Conservation (phyloP, 2,113 vertebrate species). For the Tinamus guttatus region DNA sequence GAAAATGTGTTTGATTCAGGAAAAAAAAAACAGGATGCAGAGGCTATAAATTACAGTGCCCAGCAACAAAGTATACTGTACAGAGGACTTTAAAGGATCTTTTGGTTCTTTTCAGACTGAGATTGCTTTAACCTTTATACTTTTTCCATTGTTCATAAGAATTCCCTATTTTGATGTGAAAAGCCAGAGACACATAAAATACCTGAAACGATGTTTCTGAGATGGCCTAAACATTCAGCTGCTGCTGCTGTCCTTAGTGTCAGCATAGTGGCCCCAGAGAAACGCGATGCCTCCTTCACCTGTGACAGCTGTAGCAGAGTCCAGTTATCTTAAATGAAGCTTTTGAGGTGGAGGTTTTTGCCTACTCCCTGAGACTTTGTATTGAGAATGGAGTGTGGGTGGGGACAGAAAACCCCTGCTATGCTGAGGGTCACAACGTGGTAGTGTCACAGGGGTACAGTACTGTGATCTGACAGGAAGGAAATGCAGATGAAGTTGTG, state of each 20-base stretch:
- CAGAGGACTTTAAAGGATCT: background rate
- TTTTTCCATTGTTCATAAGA: background rate
- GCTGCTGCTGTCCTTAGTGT: background rate
- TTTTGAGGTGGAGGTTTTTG: background rate
- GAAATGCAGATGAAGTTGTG: background rate
- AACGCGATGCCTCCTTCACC: background rate
- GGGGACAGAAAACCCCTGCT: background rate
- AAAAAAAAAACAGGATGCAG: background rate
- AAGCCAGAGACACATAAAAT: background rate
- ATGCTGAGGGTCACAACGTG: background rate
- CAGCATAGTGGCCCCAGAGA: background rate
- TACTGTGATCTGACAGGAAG: fast-evolving
- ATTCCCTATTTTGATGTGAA: background rate
- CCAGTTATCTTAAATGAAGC: background rate
- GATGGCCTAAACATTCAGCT: background rate
- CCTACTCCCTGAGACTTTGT: background rate
- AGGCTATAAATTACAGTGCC: background rate
- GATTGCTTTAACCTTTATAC: background rate
- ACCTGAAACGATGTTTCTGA: background rate
- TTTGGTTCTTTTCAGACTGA: background rate
- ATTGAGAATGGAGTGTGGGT: background rate
- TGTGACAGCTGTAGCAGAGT: background rate
- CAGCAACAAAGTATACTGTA: background rate
- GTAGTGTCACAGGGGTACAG: background rate
- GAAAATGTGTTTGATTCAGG: background rate